Conservation (phyloP, 2,888 invertebrate genomes). For the Macrosiphum euphorbiae region DNA sequence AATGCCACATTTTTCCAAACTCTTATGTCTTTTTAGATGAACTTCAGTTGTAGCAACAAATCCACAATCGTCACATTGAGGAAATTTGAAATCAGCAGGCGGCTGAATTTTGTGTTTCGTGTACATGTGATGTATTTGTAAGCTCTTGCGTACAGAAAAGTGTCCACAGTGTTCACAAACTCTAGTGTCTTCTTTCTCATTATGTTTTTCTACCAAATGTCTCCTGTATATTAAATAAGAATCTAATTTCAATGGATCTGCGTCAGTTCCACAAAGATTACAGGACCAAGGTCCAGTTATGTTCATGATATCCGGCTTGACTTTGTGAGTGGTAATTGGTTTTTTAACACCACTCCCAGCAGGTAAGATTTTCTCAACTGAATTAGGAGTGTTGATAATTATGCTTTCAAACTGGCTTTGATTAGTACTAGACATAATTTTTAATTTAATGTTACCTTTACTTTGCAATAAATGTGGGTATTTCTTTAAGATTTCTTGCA, state of each 20-base stretch:
- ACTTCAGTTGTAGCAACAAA: conserved; percentile 82
- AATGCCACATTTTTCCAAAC: conserved; percentile 27
- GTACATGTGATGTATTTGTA: conserved; percentile 83
- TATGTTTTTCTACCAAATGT: conserved; percentile 84
- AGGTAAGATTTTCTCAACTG: conserved; percentile 52
- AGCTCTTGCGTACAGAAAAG: conserved; percentile 80
- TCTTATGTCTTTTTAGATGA: conserved; percentile 60
- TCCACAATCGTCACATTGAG: conserved; percentile 83
- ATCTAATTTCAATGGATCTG: conserved; percentile 79
- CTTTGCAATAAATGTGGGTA: conserved; percentile 84
- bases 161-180: conserved; percentile 90
- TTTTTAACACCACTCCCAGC: conserved; percentile 33
- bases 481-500: conserved; percentile 84
- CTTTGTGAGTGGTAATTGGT: conserved; percentile 48
- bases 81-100: conserved; percentile 80
- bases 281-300: conserved; percentile 84
- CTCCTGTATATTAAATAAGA: conserved; percentile 84
- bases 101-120: conserved; percentile 83
- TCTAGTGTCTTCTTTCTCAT: conserved; percentile 81
- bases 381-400: conserved; percentile 61
- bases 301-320: conserved; percentile 61
- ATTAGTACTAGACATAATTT: conserved; percentile 75
- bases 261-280: conserved; percentile 78
- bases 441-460: conserved; percentile 86
- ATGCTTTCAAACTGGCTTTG: conserved; percentile 62